Percentiles rank a stretch among this genome's conserved stretches.
Conservation (phyloP, 2,888 invertebrate species). For the Tortrix viridana region DNA sequence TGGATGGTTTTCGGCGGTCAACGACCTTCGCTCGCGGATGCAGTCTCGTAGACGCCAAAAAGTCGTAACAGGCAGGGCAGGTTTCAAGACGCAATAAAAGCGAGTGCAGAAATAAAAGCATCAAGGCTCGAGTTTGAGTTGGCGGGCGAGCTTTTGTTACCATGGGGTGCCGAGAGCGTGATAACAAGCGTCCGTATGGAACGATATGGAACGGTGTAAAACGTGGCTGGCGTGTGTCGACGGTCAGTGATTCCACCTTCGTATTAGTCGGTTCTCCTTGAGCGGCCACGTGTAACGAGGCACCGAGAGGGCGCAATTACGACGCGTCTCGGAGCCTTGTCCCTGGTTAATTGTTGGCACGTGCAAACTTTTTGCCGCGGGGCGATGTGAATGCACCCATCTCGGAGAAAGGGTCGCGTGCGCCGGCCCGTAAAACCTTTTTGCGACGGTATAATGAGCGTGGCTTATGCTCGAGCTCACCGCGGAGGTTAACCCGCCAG, state of each 20-base stretch:
- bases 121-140: slow-evolving; percentile 47
- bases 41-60: slow-evolving; percentile 57
- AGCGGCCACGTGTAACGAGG: slow-evolving; percentile 65
- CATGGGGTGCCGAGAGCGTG: slow-evolving; percentile 53
- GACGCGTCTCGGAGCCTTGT: slow-evolving; percentile 49
- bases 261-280: slow-evolving; percentile 61
- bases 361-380: slow-evolving; percentile 70
- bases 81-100: slow-evolving; percentile 64
- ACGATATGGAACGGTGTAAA: slow-evolving; percentile 59
- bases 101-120: slow-evolving; percentile 53
- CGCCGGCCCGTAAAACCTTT: slow-evolving; percentile 61
- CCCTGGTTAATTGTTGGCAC: slow-evolving; percentile 78
- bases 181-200: slow-evolving; percentile 60
- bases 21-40: slow-evolving; percentile 70
- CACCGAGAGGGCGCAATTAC: slow-evolving; percentile 58
- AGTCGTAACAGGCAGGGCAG: slow-evolving; percentile 56
- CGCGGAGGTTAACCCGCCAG: slow-evolving; percentile 69
- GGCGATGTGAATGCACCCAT: slow-evolving; percentile 67
- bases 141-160: slow-evolving; percentile 52
- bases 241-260: slow-evolving; percentile 63
- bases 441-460: slow-evolving; percentile 63
- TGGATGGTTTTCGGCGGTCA: slow-evolving; percentile 75
- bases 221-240: slow-evolving; percentile 64
- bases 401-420: slow-evolving; percentile 64
- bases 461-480: slow-evolving; percentile 63